Percentiles rank a stretch among this genome's conserved stretches.
These are phyloP conservation scores for Natrix natrix DNA, from an alignment of 2,797 vertebrate species.

Conservation along the genomic window DNA sequence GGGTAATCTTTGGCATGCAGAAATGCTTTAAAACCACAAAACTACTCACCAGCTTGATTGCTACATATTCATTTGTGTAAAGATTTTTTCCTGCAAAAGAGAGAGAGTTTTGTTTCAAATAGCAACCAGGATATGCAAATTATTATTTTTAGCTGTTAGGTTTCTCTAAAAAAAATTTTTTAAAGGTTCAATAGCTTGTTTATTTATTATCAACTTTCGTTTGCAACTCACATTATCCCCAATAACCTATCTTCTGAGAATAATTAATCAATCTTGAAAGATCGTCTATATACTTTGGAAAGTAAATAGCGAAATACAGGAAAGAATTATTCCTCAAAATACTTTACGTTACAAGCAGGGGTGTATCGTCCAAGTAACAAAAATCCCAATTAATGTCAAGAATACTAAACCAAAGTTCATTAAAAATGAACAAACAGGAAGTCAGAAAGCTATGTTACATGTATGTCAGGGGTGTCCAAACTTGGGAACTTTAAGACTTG, in stretches of 20 bases:
- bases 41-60: conserved; percentile 98
- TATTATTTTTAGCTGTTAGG: neutral
- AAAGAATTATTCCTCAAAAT: neutral
- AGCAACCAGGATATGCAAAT: neutral
- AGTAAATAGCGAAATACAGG: neutral
- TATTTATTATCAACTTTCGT: neutral
- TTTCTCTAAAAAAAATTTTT: neutral
- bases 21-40: conserved; percentile 30
- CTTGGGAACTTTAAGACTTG: too few relatives aligned
- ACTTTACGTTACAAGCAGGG: neutral
- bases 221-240: neutral
- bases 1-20: neutral
- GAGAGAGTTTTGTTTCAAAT: conserved; percentile 21
- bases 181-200: neutral
- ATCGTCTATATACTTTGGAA: neutral
- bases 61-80: conserved; percentile 99
- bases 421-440: neutral
- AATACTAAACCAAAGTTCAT: neutral
- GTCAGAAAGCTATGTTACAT: neutral
- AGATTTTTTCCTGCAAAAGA: conserved; percentile 92
- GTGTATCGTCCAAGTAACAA: neutral
- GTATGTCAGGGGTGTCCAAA: neutral
- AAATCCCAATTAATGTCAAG: neutral
- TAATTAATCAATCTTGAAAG: neutral
- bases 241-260: neutral